Conservation (phyloP, 1,140 invertebrate genomes). For the Euglossa dilemma region DNA sequence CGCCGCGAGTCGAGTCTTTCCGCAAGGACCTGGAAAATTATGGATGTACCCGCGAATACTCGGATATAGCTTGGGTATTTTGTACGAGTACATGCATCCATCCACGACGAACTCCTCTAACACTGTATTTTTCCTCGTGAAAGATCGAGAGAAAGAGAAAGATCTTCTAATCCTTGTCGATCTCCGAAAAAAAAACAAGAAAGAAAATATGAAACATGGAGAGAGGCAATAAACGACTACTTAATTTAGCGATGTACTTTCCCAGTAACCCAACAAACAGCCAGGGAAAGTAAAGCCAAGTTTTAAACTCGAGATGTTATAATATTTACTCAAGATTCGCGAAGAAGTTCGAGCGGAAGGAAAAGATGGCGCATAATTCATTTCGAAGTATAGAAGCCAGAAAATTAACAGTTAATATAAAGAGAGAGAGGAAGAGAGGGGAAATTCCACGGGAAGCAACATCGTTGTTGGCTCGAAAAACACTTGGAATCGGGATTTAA, state of each 20-base stretch:
- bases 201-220: neutral
- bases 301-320: too few relatives aligned
- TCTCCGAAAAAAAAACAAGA: neutral
- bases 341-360: too few relatives aligned
- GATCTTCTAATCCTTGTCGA: neutral
- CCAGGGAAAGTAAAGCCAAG: neutral
- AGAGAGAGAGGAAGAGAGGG: too few relatives aligned
- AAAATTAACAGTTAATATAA: too few relatives aligned
- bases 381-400: too few relatives aligned
- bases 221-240: neutral
- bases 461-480: neutral
- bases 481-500: neutral
- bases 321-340: too few relatives aligned
- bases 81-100: neutral
- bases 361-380: too few relatives aligned
- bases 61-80: constrained; percentile 3
- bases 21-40: constrained; percentile 17
- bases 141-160: neutral
- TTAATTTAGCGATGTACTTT: neutral
- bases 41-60: constrained; percentile 1
- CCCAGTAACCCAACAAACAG: neutral
- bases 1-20: neutral
- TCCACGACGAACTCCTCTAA: neutral
- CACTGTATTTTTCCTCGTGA: too few relatives aligned
- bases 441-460: neutral